Evolutionary conservation across 2,797 vertebrate genomes (phyloP), one percentile per base, ranked within the genome.

Genomic region (Pangasius djambal): DNA sequence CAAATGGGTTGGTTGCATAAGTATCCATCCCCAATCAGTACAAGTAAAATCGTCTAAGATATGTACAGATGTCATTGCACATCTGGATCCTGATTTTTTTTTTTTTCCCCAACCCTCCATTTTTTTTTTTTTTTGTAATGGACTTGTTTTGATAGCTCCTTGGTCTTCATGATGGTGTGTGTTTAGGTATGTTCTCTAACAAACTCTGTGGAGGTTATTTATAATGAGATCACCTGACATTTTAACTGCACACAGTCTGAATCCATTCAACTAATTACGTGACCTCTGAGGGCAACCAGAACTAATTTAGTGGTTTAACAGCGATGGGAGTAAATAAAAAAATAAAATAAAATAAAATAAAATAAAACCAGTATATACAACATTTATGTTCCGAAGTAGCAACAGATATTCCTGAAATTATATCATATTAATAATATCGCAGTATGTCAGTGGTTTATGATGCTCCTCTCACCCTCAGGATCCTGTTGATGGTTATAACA

Each of bases 391-490:
- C 28, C 65, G 15, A 4, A 12, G 65, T n/a, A 67, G 4, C 65
- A 4, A 31, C 12, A 37, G 31, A 34, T 15, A 70, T 69, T 69
- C 31, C 31, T 31, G 6, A 34, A 69, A 70, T 72, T 0, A 74
- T 70, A 18, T 1, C 18, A 28, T 20, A 34, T 18, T 79, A 57
- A 22, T 79, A 34, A 34, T 57, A 79, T 18, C 0, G 15, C 13
- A 50, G 40, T 13, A 4, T 50, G 16, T 7, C 28, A 9, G 25
- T 48, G 59, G 37, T 31, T 20, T 25, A 7, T 69, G 22, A 12
- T 57, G 31, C 34, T 70, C 7, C 1, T 70, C 95, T 92, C 90
- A 98, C 98, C 97, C 92, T 96, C 87, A 98, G 95, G 86, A 97
- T 94, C 82, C 92, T 96, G 94, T 98, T 99, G 90, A 91, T 92